Base-by-base conservation (phyloP, 2,797 vertebrate genomes). In the Borostomias antarcticus region DNA sequence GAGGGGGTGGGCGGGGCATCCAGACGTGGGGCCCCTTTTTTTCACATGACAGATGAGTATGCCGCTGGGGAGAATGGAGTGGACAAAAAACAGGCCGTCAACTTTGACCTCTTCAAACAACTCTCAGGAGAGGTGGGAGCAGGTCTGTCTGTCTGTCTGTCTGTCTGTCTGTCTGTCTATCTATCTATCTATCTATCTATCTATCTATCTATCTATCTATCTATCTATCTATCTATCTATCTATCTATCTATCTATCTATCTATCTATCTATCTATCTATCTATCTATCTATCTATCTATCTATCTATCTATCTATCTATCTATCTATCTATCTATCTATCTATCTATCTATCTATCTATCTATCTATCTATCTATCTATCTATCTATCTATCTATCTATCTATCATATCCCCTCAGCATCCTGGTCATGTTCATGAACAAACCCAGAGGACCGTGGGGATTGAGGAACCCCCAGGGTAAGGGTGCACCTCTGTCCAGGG, bases 81-180 rank as follows among this genome's bases (percentile, higher is more conserved):
- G 13, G 57, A 70, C 63, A 66, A 60, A 77, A 76, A 78, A 68
- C 64, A 64, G 32, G n/a, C 32, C 63, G 69, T 80, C 75, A 62
- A 78, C 73, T 80, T 76, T 86, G 78, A 86, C 82, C 81, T 30
- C 69, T 80, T 64, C 17, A 54, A 70, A 70, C 64, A 58, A 51
- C 77, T 76, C 50, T 58, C 0, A 77, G 80, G 80, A 75, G 70
- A 72, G 37, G 47, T 23, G 32, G 8, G 25, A n/a, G 4, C 5
- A 54, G 37, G 17, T 19, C n/a, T 25, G 33, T 8, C 23, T 5
- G 4, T n/a, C 10, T 47, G 13, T 48, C 13, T n/a, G 7, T 7
- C 17, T 19, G 17, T 7, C 17, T 23, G 52, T n/a, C n/a, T n/a
- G n/a, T n/a, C n/a, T n/a, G n/a, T n/a, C n/a, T n/a, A n/a, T n/a